Conservation (phyloP, 2,888 invertebrate genomes). For the Charanyca ferruginea region DNA sequence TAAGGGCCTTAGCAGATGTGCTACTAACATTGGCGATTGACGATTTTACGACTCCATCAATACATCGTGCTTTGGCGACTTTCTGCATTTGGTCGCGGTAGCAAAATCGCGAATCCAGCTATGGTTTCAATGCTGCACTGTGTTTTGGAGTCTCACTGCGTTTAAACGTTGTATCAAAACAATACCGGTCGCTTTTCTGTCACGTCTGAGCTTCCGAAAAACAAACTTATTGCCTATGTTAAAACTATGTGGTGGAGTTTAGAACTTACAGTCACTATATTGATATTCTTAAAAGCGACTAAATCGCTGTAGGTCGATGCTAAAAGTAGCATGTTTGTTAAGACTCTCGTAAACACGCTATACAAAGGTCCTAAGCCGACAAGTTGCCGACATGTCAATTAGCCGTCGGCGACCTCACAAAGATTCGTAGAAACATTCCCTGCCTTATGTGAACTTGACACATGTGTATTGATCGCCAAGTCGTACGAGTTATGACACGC, state of each 20-base stretch:
- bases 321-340: slow-evolving; percentile 3
- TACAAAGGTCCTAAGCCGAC: neutral
- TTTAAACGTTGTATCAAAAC: neutral
- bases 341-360: neutral
- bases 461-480: slow-evolving; percentile 34
- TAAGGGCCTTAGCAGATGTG: neutral
- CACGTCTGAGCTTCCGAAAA: too few species aligned
- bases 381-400: slow-evolving; percentile 27
- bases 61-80: neutral
- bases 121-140: too few species aligned
- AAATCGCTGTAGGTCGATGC: neutral
- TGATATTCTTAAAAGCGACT: neutral
- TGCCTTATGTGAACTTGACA: slow-evolving; percentile 45
- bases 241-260: neutral
- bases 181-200: too few species aligned
- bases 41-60: neutral
- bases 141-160: too few species aligned
- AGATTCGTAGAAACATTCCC: slow-evolving; percentile 46
- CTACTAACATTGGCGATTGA: neutral
- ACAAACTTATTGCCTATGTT: too few species aligned
- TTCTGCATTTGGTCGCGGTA: neutral
- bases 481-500: slow-evolving; percentile 28
- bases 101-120: too few species aligned
- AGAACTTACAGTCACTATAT: neutral
- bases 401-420: slow-evolving; percentile 5